Evolutionary conservation across 92 coral and sea anemone species (phyloP), one percentile per base, ranked within the genome.

Genomic region (Bergia sp.): DNA sequence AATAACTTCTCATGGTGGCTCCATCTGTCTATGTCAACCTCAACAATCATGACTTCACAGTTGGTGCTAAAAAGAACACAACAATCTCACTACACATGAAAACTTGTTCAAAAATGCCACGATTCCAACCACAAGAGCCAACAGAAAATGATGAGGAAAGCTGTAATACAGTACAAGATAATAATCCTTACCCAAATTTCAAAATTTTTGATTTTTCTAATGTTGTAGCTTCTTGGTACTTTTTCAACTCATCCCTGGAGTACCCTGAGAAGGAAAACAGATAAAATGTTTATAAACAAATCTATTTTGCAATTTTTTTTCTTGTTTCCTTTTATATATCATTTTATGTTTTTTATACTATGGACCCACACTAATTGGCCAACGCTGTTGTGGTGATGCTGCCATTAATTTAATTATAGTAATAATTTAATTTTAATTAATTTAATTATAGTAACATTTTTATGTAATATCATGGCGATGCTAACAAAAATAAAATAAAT

Each of bases 221-320:
- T 5, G 45, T 61, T 45, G 77, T 79, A 42, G 16, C 23, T 7
- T 84, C 78, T 79, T 90, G 90, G 72, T 49, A 80, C 23, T n/a
- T 55, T 15, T 86, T 53, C 37, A 90, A 75, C 58, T 86, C 82
- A 40, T 90, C 85, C 37, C 64, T 72, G 40, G 90, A 79, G 72
- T 79, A 86, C 10, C 92, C 92, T 90, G 80, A 36, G 9, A 69
- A 64, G n/a, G 13, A 73, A 77, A 11, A 73, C 10, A 74, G 20
- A 74, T 4, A 3, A 69, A 69, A 45, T 45, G 3, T 12, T 50
- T 50, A 11, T 6, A 53, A 53, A 12, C 16, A 53, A 53, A 53
- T 3, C 1, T 53, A 18, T 53, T 6, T 29, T 29, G 29, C 29
- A 29, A 29, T 29, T 29, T 29, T 29, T 29, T 29, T 29, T 29